These are phyloP conservation scores for Gonioctena quinquepunctata DNA, from an alignment of 1,140 invertebrate species.

Conservation along the genomic window DNA sequence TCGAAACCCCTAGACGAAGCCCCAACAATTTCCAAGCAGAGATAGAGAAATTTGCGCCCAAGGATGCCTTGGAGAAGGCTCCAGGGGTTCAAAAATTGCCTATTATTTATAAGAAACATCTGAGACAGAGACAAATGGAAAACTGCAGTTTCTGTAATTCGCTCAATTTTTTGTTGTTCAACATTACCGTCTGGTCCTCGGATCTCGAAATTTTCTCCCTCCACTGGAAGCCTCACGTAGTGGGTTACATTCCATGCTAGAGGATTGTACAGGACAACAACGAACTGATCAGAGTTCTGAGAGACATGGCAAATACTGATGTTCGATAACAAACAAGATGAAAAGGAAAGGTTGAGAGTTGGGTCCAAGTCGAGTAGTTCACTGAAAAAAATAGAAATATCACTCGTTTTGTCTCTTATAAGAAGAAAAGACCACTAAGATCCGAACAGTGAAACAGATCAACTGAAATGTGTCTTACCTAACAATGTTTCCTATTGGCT, in stretches of 20 bases:
- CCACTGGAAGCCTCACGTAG: constrained; percentile 74
- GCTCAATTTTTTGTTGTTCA: background rate
- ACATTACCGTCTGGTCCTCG: constrained; percentile 41
- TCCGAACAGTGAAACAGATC: background rate
- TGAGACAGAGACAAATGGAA: background rate
- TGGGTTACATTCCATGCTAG: constrained; percentile 65
- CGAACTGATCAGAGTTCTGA: constrained; percentile 66
- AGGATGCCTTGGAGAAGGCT: no score
- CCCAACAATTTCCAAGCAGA: background rate
- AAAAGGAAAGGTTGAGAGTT: background rate
- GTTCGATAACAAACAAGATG: constrained; percentile 59
- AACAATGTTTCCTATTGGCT: background rate
- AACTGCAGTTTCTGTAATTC: background rate
- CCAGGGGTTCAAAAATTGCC: background rate
- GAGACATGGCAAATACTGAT: constrained; percentile 66
- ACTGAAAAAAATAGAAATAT: constrained; percentile 14
- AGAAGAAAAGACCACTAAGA: no score
- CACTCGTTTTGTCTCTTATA: no score
- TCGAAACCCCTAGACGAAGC: no score
- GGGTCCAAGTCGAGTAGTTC: background rate
- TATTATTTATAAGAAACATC: background rate
- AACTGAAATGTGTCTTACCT: background rate
- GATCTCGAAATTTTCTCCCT: constrained; percentile 62
- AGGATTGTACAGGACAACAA: constrained; percentile 79
- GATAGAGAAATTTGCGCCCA: background rate